Percentiles rank a stretch among this genome's conserved stretches.
Evolutionary conservation across 2,797 vertebrate genomes (phyloP).

Genomic region (Zalophus californianus): DNA sequence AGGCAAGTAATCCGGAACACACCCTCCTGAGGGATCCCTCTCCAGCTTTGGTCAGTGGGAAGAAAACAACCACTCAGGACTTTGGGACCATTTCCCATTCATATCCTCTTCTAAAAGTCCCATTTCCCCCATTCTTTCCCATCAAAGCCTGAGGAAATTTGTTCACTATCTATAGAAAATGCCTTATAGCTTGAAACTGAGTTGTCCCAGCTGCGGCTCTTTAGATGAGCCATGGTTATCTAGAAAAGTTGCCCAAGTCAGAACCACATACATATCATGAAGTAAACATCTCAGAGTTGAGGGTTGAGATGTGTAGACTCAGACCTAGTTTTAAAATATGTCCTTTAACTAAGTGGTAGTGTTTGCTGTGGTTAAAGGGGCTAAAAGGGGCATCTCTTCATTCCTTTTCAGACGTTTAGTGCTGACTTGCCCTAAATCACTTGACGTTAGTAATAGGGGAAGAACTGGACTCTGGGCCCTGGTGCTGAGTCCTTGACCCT

Average conservation of each 20-base stretch:
- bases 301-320: neutral
- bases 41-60: slow-evolving; percentile 83
- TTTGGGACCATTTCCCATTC: slow-evolving; percentile 82
- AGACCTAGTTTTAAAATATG: slow-evolving; percentile 24
- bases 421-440: slow-evolving; percentile 35
- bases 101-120: slow-evolving; percentile 78
- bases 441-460: neutral
- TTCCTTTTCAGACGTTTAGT: neutral
- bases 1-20: slow-evolving; percentile 84
- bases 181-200: slow-evolving; percentile 26
- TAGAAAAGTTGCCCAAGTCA: slow-evolving; percentile 51
- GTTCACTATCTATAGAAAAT: slow-evolving; percentile 41
- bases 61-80: slow-evolving; percentile 85
- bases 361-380: neutral
- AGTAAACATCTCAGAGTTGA: neutral
- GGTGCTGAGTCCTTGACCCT: neutral
- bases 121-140: slow-evolving; percentile 68
- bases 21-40: slow-evolving; percentile 84
- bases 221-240: slow-evolving; percentile 20
- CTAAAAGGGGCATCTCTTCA: neutral
- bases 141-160: slow-evolving; percentile 49
- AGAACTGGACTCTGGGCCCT: neutral
- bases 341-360: slow-evolving; percentile 1
- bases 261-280: slow-evolving; percentile 11
- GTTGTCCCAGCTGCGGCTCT: slow-evolving; percentile 43